These are phyloP conservation scores for Camelus dromedarius DNA, from an alignment of 2,113 vertebrate species.

Conservation along the genomic window DNA sequence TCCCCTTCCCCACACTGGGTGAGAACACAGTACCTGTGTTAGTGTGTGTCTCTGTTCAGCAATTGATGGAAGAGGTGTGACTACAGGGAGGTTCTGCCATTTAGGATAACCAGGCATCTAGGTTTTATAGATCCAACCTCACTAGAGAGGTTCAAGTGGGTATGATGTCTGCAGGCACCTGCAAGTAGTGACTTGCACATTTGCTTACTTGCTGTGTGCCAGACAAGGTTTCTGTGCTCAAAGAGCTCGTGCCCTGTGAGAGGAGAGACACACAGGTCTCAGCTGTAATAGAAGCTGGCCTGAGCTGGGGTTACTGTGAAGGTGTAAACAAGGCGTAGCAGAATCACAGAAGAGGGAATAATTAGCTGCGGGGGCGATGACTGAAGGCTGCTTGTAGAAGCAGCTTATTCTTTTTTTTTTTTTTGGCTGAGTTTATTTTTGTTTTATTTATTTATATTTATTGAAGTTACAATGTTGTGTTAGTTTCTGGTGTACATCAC, in stretches of 20 bases:
- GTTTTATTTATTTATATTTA: too few species aligned
- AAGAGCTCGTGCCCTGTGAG: neutral
- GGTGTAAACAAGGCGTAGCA: fast-evolving
- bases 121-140: neutral
- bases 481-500: too few species aligned
- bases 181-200: neutral
- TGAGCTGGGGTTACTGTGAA: neutral
- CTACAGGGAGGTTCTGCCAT: neutral
- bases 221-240: neutral
- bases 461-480: too few species aligned
- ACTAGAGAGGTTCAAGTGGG: fast-evolving
- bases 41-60: neutral
- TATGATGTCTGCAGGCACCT: neutral
- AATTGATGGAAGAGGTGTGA: neutral
- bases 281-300: neutral
- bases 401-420: neutral
- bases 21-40: too few species aligned
- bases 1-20: neutral
- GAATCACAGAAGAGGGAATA: neutral
- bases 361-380: too few species aligned
- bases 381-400: neutral
- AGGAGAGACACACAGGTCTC: neutral
- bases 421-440: too few species aligned
- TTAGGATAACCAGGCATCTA: neutral
- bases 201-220: neutral